Conservation (phyloP, 2,113 vertebrate species). For the Phalacrocorax pelagicus region DNA sequence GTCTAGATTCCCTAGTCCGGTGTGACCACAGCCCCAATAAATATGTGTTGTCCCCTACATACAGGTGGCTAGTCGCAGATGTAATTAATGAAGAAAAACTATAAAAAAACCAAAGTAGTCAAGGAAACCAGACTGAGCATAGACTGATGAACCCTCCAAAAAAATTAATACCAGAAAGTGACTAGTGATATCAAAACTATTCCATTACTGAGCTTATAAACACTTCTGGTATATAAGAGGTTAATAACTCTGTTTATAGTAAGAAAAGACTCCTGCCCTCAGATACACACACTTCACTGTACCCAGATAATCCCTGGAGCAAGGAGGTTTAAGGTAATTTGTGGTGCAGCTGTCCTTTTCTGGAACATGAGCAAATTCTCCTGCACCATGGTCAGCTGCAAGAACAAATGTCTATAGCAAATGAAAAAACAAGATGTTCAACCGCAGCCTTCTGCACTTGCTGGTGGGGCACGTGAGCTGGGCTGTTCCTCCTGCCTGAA, state of each 20-base stretch:
- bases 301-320: conserved; percentile 83
- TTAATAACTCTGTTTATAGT: conserved; percentile 69
- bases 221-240: conserved; percentile 55
- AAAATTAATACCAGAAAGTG: not conserved
- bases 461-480: conserved; percentile 53
- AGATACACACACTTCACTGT: conserved; percentile 76
- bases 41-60: not conserved
- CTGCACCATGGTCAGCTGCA: conserved; percentile 87
- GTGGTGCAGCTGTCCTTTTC: conserved; percentile 87
- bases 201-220: not conserved
- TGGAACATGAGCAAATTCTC: conserved; percentile 88
- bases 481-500: conserved; percentile 41
- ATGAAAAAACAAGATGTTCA: conserved; percentile 85
- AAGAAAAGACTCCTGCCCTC: conserved; percentile 60
- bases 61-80: not conserved
- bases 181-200: not conserved
- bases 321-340: conserved; percentile 88
- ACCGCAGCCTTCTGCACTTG: conserved; percentile 37
- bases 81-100: not conserved
- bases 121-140: not conserved
- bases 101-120: not conserved
- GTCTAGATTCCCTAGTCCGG: not conserved
- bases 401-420: conserved; percentile 86
- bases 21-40: not conserved
- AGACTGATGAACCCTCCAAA: not conserved